Conservation (phyloP, 2,797 vertebrate genomes). For the Poecilia velifera region DNA sequence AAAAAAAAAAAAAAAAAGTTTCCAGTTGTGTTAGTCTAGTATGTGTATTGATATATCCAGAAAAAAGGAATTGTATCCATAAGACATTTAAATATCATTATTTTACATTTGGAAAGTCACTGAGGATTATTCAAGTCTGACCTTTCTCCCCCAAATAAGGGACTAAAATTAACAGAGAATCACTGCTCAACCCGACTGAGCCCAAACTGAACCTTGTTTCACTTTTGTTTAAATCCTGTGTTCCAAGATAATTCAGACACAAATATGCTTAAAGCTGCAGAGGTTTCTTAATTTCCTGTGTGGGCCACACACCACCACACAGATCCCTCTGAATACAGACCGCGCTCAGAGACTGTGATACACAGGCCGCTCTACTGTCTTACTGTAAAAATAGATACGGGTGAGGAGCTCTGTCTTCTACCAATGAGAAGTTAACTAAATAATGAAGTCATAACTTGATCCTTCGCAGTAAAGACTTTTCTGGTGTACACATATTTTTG, state of each 20-base stretch:
- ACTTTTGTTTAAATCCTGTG: slow-evolving; percentile 80
- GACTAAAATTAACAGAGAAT: slow-evolving; percentile 28
- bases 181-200: slow-evolving; percentile 50
- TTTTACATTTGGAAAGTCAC: neutral
- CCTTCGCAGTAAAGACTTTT: slow-evolving; percentile 28
- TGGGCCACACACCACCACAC: slow-evolving; percentile 80
- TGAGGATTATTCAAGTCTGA: slow-evolving; percentile 11
- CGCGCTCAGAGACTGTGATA: slow-evolving; percentile 62
- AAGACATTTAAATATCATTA: neutral
- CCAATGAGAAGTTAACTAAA: slow-evolving; percentile 65
- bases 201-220: slow-evolving; percentile 76
- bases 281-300: slow-evolving; percentile 88
- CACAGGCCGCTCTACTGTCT: slow-evolving; percentile 68
- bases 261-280: slow-evolving; percentile 83
- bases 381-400: slow-evolving; percentile 72
- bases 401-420: slow-evolving; percentile 54
- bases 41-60: neutral
- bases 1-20: neutral
- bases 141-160: slow-evolving; percentile 37
- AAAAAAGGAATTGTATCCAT: neutral
- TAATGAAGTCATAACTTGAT: slow-evolving; percentile 56
- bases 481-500: slow-evolving; percentile 12
- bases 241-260: slow-evolving; percentile 82
- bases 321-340: slow-evolving; percentile 61
- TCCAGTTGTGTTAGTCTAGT: neutral